These are phyloP conservation scores for Allobates femoralis DNA, from an alignment of 2,797 vertebrate species.

Conservation along the genomic window DNA sequence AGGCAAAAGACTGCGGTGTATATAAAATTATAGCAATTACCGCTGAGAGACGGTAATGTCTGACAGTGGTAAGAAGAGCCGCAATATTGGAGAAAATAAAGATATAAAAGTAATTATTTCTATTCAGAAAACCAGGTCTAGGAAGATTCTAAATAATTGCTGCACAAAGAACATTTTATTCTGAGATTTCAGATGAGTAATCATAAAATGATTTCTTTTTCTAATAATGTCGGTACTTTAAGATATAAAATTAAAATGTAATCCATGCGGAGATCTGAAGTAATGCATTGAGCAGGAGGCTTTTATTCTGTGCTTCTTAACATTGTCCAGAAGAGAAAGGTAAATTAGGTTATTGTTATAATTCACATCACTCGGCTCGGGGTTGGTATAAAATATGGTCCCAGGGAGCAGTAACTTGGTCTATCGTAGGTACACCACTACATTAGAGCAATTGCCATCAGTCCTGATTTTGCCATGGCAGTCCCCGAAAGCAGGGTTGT, in stretches of 20 bases:
- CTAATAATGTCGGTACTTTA: constrained; percentile 10
- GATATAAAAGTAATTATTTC: constrained; percentile 49
- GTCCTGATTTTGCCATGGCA: too few relatives aligned
- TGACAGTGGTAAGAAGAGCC: constrained; percentile 16
- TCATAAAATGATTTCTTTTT: background rate
- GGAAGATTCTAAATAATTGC: constrained; percentile 35
- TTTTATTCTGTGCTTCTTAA: background rate
- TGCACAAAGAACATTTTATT: constrained; percentile 44
- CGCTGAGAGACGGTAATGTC: constrained; percentile 24
- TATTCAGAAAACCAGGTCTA: constrained; percentile 31
- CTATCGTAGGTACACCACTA: background rate
- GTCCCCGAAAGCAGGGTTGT: too few relatives aligned
- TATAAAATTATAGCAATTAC: constrained; percentile 37
- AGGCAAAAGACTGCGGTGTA: background rate
- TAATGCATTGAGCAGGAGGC: background rate
- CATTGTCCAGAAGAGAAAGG: background rate
- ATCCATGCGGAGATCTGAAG: constrained; percentile 9
- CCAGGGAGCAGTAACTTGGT: background rate
- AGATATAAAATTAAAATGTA: constrained; percentile 6
- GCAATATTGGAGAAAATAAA: constrained; percentile 40
- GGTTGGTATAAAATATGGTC: background rate
- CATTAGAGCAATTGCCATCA: too few relatives aligned
- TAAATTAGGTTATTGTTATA: constrained; percentile 3
- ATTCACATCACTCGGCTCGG: background rate
- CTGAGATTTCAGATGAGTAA: constrained; percentile 24